A percentile compares a stretch with the other conserved stretches of the same genome.
These are phyloP conservation scores for Alentia gelatinosa DNA, from an alignment of 2,888 invertebrate genomes.

Conservation along the genomic window DNA sequence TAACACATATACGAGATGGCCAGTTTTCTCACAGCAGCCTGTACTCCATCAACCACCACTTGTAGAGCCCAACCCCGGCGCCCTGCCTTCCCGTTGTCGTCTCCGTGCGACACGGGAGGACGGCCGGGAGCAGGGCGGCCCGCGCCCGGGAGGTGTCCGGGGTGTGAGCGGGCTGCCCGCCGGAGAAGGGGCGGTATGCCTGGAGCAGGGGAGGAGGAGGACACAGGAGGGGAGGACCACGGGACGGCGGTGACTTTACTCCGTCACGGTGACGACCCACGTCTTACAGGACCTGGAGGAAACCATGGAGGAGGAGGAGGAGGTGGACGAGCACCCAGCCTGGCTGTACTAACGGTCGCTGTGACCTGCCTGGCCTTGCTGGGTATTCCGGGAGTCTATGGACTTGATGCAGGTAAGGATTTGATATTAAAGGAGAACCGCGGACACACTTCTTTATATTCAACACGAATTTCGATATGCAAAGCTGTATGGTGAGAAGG, in stretches of 20 bases:
- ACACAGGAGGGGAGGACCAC: neutral
- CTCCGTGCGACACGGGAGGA: too few relatives aligned
- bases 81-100: too few relatives aligned
- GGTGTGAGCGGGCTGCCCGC: neutral
- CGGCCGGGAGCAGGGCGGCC: neutral
- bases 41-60: too few relatives aligned
- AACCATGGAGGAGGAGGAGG: neutral
- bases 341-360: neutral
- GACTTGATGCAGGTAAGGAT: conserved; percentile 25
- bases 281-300: neutral
- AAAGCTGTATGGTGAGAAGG: too few relatives aligned
- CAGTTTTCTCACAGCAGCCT: too few relatives aligned
- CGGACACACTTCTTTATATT: too few relatives aligned
- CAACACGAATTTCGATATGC: too few relatives aligned
- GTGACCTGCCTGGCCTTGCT: neutral
- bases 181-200: too few relatives aligned
- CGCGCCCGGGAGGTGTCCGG: neutral
- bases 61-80: too few relatives aligned
- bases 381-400: neutral
- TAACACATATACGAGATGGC: too few relatives aligned
- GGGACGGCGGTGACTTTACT: neutral
- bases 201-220: neutral
- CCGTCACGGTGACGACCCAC: neutral
- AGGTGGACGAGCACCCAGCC: neutral
- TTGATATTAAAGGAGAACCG: too few relatives aligned